Conservation (phyloP, 1,140 invertebrate genomes). For the Brachionus koreanus region DNA sequence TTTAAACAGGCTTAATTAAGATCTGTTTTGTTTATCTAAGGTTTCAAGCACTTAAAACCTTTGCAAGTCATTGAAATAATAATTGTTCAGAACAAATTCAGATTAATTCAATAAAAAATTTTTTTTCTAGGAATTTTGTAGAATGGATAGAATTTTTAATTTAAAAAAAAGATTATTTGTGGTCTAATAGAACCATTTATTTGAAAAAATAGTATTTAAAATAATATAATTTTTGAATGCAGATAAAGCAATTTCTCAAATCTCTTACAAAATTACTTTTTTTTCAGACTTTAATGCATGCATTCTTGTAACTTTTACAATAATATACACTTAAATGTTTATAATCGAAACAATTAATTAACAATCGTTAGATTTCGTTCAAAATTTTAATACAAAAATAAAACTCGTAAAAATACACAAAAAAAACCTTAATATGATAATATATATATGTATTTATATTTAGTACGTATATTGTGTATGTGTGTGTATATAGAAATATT, state of each 20-base stretch:
- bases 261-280: neutral
- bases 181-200: neutral
- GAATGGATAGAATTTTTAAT: neutral
- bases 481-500: neutral
- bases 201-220: neutral
- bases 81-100: neutral
- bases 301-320: neutral
- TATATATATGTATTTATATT: neutral
- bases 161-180: neutral
- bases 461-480: too few relatives aligned
- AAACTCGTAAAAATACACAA: neutral
- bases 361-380: neutral
- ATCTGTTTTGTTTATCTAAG: neutral
- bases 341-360: constrained; percentile 5
- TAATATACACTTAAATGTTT: neutral
- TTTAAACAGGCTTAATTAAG: neutral
- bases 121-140: neutral
- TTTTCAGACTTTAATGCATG: neutral
- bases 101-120: neutral
- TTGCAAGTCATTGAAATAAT: neutral
- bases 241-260: neutral
- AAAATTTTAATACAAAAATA: neutral
- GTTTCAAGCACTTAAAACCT: neutral
- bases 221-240: neutral
- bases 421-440: neutral